Base-by-base conservation (phyloP, 2,797 vertebrate species). In the Ambastaia sidthimunki region DNA sequence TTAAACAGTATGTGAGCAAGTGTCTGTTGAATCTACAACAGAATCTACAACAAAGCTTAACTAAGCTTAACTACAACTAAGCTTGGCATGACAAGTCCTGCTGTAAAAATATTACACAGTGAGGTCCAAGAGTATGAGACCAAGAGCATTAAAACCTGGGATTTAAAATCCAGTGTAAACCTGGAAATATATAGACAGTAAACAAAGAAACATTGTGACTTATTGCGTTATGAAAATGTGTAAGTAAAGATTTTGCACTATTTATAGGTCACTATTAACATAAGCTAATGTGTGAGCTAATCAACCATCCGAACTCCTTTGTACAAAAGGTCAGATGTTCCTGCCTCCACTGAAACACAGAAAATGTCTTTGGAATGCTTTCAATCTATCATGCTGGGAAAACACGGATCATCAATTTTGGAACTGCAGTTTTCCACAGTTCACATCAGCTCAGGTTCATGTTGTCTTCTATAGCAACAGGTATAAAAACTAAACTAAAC, bases 1-100 rank as follows among this genome's bases (percentile, higher is more conserved):
- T 37, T 37, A 37, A 48, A 48, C 44, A 23, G 9, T 13, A 52
- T 82, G 59, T 62, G 66, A n/a, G n/a, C n/a, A n/a, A n/a, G n/a
- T n/a, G n/a, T n/a, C n/a, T 57, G 23, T 37, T 63, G 31, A 34
- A 5, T 80, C 44, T 34, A 34, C 34, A 11, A n/a, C 52, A 23
- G 21, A 62, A 48, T 3, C 68, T 66, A 70, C 55, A 83, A 83
- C 63, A 79, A 23, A 28, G n/a, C n/a, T n/a, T n/a, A n/a, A n/a
- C n/a, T n/a, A n/a, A n/a, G n/a, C n/a, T n/a, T n/a, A n/a, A n/a
- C n/a, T n/a, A n/a, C n/a, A n/a, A n/a, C n/a, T n/a, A n/a, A n/a
- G n/a, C n/a, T n/a, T n/a, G n/a, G 21, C 54, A 59, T 63, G 7
- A 62, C 23, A 75, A 47, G 16, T 25, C 18, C 13, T 28, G 31